Evolutionary conservation across 1,140 invertebrate species (phyloP).

Genomic region (Phortica variegata): DNA sequence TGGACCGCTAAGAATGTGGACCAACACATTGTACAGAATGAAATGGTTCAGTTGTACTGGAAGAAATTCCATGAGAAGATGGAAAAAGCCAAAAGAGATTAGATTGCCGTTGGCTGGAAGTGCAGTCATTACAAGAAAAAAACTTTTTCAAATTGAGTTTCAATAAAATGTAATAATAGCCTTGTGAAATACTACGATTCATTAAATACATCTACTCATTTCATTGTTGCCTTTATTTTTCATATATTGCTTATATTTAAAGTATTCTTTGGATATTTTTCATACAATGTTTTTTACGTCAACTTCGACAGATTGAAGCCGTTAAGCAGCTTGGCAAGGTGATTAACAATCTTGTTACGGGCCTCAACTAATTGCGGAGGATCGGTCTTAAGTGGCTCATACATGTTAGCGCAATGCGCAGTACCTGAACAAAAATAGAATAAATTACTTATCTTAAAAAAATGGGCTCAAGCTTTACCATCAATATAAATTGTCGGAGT

Average conservation of each 20-base stretch:
- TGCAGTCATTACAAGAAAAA: background rate
- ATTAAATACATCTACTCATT: too few species aligned
- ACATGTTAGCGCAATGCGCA: conserved; percentile 81
- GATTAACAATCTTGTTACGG: conserved; percentile 62
- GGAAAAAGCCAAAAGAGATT: conserved; percentile 42
- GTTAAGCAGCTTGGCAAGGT: conserved; percentile 57
- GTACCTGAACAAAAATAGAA: conserved; percentile 63
- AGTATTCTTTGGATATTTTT: background rate
- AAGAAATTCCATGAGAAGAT: conserved; percentile 46
- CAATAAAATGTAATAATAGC: too few species aligned
- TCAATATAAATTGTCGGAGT: conserved; percentile 72
- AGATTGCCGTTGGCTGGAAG: background rate
- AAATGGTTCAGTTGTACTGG: conserved; percentile 36
- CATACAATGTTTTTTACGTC: conserved; percentile 6
- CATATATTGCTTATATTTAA: conserved; percentile 2
- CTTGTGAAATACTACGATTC: too few species aligned
- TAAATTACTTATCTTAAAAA: conserved; percentile 12
- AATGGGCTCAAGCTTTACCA: conserved; percentile 57
- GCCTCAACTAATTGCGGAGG: conserved; percentile 65
- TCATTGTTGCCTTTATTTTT: too few species aligned
- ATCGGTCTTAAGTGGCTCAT: conserved; percentile 67
- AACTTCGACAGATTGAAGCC: conserved; percentile 24
- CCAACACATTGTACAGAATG: conserved; percentile 34
- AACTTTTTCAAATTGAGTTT: background rate
- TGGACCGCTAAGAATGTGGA: conserved; percentile 30